Conservation (phyloP, 2,888 invertebrate genomes). For the Eilema caniola region DNA sequence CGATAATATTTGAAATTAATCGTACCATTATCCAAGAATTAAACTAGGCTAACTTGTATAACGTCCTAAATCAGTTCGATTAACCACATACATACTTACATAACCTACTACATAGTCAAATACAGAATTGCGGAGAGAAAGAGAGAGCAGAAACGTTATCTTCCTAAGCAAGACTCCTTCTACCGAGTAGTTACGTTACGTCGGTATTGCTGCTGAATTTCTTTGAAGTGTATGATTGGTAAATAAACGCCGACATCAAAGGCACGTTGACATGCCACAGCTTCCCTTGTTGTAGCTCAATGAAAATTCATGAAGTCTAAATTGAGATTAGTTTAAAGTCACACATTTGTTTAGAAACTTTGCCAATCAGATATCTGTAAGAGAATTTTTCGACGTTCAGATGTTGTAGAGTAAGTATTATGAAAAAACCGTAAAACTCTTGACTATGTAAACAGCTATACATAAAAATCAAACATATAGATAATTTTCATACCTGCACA, state of each 20-base stretch:
- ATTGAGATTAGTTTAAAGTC: neutral
- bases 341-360: neutral
- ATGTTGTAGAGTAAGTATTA: neutral
- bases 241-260: conserved; percentile 51
- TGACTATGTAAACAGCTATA: neutral
- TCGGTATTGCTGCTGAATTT: neutral
- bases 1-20: too few species aligned
- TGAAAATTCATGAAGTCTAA: conserved; percentile 7
- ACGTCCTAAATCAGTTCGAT: too few species aligned
- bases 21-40: neutral
- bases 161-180: neutral
- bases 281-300: conserved; percentile 12
- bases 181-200: neutral
- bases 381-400: neutral
- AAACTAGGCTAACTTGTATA: neutral
- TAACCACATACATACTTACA: too few species aligned
- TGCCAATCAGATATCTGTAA: neutral
- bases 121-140: neutral
- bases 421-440: neutral
- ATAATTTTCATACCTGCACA: too few species aligned
- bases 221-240: conserved; percentile 46
- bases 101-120: neutral
- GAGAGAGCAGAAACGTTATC: neutral
- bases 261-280: conserved; percentile 29
- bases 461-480: too few species aligned